A percentile compares a stretch with the other conserved stretches of the same genome.
These are phyloP conservation scores for Melolontha melolontha DNA, from an alignment of 2,888 invertebrate genomes.

Conservation along the genomic window DNA sequence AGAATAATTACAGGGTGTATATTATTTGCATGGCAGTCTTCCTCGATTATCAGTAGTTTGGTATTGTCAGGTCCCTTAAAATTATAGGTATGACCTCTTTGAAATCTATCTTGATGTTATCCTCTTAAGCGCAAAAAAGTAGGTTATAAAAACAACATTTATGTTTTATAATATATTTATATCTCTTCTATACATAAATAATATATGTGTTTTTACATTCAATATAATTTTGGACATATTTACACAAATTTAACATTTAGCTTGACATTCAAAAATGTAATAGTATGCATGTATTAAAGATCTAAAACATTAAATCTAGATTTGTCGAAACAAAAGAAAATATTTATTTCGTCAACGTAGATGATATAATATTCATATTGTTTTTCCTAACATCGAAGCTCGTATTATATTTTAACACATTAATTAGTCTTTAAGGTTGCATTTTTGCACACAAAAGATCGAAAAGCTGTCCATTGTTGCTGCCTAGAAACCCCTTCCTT, in stretches of 20 bases:
- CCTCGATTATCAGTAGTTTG: too few relatives aligned
- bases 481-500: slow-evolving; percentile 20
- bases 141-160: slow-evolving; percentile 11
- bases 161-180: slow-evolving; percentile 37
- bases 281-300: slow-evolving; percentile 27
- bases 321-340: slow-evolving; percentile 18
- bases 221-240: slow-evolving; percentile 41
- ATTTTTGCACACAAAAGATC: slow-evolving; percentile 24
- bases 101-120: too few relatives aligned
- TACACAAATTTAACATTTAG: slow-evolving; percentile 37
- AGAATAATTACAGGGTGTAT: too few relatives aligned
- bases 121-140: too few relatives aligned
- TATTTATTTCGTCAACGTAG: slow-evolving; percentile 24
- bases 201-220: slow-evolving; percentile 36
- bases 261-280: slow-evolving; percentile 29
- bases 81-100: too few relatives aligned
- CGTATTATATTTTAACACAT: slow-evolving; percentile 37
- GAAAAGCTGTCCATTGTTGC: slow-evolving; percentile 7
- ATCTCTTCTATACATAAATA: slow-evolving; percentile 45
- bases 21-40: too few relatives aligned
- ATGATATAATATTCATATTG: slow-evolving; percentile 38
- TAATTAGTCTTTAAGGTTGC: slow-evolving; percentile 42
- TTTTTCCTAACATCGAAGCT: slow-evolving; percentile 44
- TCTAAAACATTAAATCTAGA: slow-evolving; percentile 37
- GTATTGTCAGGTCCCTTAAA: too few relatives aligned